phyloP scores from a whole-genome alignment of 1,140 invertebrate genomes.

The Oppia nitens region DNA sequence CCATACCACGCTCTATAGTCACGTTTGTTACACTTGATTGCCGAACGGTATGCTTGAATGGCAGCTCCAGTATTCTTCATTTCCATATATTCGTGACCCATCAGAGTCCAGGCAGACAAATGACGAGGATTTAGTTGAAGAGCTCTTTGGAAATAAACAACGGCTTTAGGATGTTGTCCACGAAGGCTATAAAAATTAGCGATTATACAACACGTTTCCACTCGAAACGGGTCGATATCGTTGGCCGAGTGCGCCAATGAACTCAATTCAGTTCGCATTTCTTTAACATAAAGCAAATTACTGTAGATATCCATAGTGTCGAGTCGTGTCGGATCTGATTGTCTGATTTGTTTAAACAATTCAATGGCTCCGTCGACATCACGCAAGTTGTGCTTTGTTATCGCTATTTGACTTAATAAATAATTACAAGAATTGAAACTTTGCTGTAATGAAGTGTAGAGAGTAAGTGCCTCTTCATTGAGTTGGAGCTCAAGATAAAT shows the following conservation, averaged over 20 bases:
- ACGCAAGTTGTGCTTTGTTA: constrained; percentile 78
- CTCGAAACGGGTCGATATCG: constrained; percentile 86
- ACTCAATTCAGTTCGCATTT: constrained; percentile 62
- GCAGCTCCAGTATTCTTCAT: constrained; percentile 95
- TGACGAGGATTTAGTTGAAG: constrained; percentile 86
- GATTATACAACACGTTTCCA: constrained; percentile 95
- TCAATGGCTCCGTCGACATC: constrained; percentile 76
- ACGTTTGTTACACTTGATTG: constrained; percentile 81
- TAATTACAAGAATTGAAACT: constrained; percentile 71
- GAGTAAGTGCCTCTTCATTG: constrained; percentile 58
- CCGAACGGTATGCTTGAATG: constrained; percentile 89
- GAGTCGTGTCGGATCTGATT: constrained; percentile 72
- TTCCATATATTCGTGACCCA: constrained; percentile 99
- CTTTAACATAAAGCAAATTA: constrained; percentile 83
- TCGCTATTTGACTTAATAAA: constrained; percentile 75
- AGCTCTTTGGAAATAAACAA: constrained; percentile 77
- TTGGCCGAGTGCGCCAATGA: constrained; percentile 80
- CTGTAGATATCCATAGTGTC: constrained; percentile 93
- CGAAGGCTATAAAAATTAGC: constrained; percentile 97
- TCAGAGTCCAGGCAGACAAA: constrained; percentile 83
- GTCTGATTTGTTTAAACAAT: constrained; percentile 59
- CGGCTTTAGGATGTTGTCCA: constrained; percentile 87
- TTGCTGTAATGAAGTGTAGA: constrained; percentile 55
- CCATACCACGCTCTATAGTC: constrained; percentile 98
- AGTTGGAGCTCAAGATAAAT: constrained; percentile 76